Base-by-base conservation (phyloP, 2,113 vertebrate genomes). In the Prunella fulvescens region DNA sequence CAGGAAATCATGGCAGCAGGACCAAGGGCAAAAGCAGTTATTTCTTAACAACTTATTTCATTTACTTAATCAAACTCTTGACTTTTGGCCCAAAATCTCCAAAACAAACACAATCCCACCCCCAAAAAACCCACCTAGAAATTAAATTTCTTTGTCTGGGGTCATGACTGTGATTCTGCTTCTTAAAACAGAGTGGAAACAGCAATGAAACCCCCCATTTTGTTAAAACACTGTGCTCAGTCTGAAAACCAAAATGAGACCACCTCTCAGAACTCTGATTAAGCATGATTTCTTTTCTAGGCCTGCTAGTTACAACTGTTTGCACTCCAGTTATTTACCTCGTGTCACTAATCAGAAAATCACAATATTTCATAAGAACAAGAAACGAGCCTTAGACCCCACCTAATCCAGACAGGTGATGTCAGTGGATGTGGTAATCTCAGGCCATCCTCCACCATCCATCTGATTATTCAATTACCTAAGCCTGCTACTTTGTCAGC, bases 381-480 rank as follows among this genome's bases (percentile, higher is more conserved):
- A 85, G 57, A 79, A 92, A 88, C 0, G 0, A 73, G 29, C 42
- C 71, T 83, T 86, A 73, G 20, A 35, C 87, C 45, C 50, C 94
- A 94, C 90, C 91, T 94, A 70, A 95, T 66, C 53, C 81, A 96
- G 93, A 91, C 91, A 82, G 78, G 79, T 95, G 93, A 95, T 80
- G 91, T 95, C 93, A 95, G 66, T 80, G 47, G 22, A 91, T 96
- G 80, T 92, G 51, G 58, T 44, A 95, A 97, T 94, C 87, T 86
- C 71, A 90, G 87, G 26, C 62, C 2, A 7, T 72, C 84, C 91
- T 79, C 87, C 78, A 69, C 89, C 78, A 90, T 82, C 29, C 42
- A 54, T 40, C 85, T 92, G 84, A 80, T 93, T 88, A 82, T 70
- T 87, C 74, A 90, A n/a, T 94, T 92, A 77, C 50, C 54, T n/a